phyloP scores from a whole-genome alignment of 1,140 invertebrate genomes.

The Radopholus similis region DNA sequence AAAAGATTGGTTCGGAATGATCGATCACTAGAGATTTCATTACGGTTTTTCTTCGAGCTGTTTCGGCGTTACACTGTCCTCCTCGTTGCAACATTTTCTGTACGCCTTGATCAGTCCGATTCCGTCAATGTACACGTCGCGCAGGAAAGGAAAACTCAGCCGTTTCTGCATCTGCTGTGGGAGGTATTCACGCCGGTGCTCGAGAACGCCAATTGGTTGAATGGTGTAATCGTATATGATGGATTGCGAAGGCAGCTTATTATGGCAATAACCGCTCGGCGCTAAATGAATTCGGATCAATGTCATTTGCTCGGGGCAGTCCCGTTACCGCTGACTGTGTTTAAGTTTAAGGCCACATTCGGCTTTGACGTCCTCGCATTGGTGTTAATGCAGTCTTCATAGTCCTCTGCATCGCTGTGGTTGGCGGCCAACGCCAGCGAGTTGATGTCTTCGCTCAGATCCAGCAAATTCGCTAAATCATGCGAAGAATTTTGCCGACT shows the following conservation, averaged over 20 bases:
- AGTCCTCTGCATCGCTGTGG: no score
- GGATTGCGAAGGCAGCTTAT: conserved; percentile 4
- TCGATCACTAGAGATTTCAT: neutral
- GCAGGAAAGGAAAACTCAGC: conserved; percentile 18
- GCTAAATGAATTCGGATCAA: no score
- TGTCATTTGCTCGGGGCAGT: no score
- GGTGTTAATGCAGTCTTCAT: no score
- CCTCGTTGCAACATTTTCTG: conserved; percentile 17
- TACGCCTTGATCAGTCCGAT: conserved; percentile 26
- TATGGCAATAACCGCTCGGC: neutral
- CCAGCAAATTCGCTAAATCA: no score
- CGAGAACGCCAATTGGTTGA: conserved; percentile 16
- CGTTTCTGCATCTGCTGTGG: neutral
- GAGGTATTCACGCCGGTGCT: conserved; percentile 15
- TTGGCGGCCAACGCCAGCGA: no score
- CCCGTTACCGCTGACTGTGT: no score
- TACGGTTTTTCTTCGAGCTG: neutral
- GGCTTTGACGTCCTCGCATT: no score
- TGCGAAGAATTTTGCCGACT: no score
- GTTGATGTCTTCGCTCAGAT: no score
- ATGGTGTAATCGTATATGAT: conserved; percentile 28
- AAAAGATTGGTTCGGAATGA: conserved; percentile 1
- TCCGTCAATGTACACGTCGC: conserved; percentile 24
- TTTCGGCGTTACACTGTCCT: neutral
- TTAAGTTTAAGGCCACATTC: no score